phyloP scores from a whole-genome alignment of 2,888 invertebrate species.

The Cancer borealis region DNA sequence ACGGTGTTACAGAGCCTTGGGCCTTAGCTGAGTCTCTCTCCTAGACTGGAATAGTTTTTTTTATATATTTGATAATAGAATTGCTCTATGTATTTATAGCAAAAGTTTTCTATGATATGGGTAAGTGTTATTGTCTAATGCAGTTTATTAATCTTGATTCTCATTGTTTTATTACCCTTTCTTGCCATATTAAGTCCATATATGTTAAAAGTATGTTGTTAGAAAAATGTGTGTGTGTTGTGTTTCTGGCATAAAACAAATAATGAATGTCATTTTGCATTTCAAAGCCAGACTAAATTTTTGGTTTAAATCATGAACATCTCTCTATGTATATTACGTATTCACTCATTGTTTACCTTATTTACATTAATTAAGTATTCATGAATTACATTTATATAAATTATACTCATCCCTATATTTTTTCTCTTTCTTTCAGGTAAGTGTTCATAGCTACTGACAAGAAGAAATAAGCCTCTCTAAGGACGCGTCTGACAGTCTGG shows the following conservation, averaged over 20 bases:
- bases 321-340: background rate
- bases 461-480: background rate
- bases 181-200: background rate
- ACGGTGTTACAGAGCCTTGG: background rate
- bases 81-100: background rate
- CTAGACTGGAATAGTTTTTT: background rate
- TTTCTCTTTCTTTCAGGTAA: background rate
- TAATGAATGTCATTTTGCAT: background rate
- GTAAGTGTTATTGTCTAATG: background rate
- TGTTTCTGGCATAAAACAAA: background rate
- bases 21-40: background rate
- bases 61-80: background rate
- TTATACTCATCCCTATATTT: background rate
- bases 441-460: background rate
- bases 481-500: background rate
- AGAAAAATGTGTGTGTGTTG: background rate
- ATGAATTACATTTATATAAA: background rate
- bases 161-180: background rate
- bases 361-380: background rate
- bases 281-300: background rate
- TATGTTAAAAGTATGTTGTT: background rate
- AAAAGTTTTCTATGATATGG: background rate
- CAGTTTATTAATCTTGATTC: no score
- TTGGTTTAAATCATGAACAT: background rate
- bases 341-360: background rate